These are phyloP conservation scores for Sitta europaea DNA, from an alignment of 2,113 vertebrate species.

Conservation along the genomic window DNA sequence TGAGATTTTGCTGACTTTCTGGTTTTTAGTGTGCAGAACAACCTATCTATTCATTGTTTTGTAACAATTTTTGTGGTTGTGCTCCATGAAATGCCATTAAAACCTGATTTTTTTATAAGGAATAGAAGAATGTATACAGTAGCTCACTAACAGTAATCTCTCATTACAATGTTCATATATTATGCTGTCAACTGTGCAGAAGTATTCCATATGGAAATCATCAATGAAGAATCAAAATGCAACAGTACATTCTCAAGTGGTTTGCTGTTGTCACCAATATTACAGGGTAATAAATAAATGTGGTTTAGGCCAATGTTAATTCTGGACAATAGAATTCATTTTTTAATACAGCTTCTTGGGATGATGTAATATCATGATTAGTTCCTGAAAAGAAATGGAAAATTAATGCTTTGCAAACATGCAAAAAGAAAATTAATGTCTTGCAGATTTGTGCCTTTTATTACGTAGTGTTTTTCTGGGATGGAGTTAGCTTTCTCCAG, in stretches of 20 bases:
- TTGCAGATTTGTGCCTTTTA: background rate
- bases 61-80: background rate
- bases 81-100: background rate
- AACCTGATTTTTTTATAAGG: background rate
- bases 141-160: conserved; percentile 29
- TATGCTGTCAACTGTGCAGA: background rate
- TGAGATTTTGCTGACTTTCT: background rate
- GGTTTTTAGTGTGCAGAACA: background rate
- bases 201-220: background rate
- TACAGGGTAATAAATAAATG: background rate
- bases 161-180: conserved; percentile 25
- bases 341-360: background rate
- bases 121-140: background rate
- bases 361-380: background rate
- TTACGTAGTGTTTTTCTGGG: background rate
- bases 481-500: background rate
- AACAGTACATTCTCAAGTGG: background rate
- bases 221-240: background rate
- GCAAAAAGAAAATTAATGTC: background rate
- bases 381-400: background rate
- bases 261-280: background rate
- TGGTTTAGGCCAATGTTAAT: background rate
- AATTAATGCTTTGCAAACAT: no score
- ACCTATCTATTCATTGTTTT: background rate
- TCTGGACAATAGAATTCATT: background rate